Conservation (phyloP, 2,797 vertebrate genomes). For the Bovichtus variegatus region DNA sequence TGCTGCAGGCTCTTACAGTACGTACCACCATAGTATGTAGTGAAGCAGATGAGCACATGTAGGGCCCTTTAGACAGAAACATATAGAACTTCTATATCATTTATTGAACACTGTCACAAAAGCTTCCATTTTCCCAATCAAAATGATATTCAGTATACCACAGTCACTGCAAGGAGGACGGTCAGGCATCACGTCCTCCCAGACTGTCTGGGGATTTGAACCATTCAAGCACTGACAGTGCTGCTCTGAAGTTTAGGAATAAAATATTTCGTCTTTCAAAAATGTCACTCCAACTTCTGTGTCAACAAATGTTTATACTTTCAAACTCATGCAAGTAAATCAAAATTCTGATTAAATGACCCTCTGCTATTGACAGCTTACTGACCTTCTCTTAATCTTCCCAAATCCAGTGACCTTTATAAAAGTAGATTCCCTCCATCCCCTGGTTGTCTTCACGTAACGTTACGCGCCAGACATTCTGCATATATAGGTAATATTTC, state of each 20-base stretch:
- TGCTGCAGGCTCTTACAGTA: not conserved
- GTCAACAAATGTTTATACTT: slow-evolving; percentile 19
- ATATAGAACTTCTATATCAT: not conserved
- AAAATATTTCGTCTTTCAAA: slow-evolving; percentile 24
- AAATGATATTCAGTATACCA: not conserved
- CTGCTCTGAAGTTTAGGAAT: slow-evolving; percentile 19
- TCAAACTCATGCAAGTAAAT: slow-evolving; percentile 21
- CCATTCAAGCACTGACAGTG: slow-evolving; percentile 17
- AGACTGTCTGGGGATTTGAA: slow-evolving; percentile 38
- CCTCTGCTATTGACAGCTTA: slow-evolving; percentile 2
- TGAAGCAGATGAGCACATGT: not conserved
- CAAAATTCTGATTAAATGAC: slow-evolving; percentile 10
- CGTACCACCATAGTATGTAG: not conserved
- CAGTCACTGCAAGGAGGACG: not conserved
- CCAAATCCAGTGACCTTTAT: slow-evolving; percentile 1
- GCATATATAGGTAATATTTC: not conserved
- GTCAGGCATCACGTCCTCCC: slow-evolving; percentile 22
- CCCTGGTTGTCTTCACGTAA: not conserved
- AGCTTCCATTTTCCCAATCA: not conserved
- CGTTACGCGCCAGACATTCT: not conserved
- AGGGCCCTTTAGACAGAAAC: not conserved
- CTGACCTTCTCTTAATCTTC: slow-evolving; percentile 8
- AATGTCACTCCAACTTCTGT: slow-evolving; percentile 21
- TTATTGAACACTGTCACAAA: not conserved
- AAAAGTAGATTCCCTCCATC: not conserved